Evolutionary conservation across 2,888 invertebrate genomes (phyloP), one percentile per base, ranked within the genome.

Genomic region (Synergus japonicus): DNA sequence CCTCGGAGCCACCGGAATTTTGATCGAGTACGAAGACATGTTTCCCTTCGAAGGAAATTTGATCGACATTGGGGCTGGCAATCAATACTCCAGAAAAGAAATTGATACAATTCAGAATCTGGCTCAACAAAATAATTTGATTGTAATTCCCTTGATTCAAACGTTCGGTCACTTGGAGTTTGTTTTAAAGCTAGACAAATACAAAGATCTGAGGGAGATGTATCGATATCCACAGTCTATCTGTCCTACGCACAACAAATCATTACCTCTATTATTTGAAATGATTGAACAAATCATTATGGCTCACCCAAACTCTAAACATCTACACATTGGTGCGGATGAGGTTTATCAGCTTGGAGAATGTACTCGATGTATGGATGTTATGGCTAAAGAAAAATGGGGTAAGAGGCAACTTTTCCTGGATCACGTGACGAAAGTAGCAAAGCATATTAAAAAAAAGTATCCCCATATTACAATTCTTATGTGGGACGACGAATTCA

Each of bases 11-110:
- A 97, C 96, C 41, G 97, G 96, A 0, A 89, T 97, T 15, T 92
- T 97, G 5, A 93, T 97, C 54, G 97, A 97, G 89, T 97, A 97
- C 90, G 97, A 97, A 91, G 97, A 97, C 87, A 97, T 96, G 96
- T 97, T 97, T 91, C 97, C 97, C 0, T 97, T 95, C 90, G 91
- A 93, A 49, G 95, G 94, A 0, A 90, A 89, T 9, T 91, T 96
- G 9, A 90, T 90, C 44, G 94, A 94, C 84, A 92, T 96, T 63
- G 93, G 95, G 64, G 95, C 96, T 5, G 92, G 91, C 2, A 95
- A 96, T 89, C 94, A 95, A 78, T 97, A 97, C 88, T 92, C 93
- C 73, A 90, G 90, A 78, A 88, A 89, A n/a, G 94, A 95, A 78
- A 93, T 95, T 60, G 88, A 87, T 65, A 89, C 89, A 15, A 95